Evolutionary conservation across 1,140 invertebrate species (phyloP), one percentile per base, ranked within the genome.

Genomic region (Drosophila repleta): DNA sequence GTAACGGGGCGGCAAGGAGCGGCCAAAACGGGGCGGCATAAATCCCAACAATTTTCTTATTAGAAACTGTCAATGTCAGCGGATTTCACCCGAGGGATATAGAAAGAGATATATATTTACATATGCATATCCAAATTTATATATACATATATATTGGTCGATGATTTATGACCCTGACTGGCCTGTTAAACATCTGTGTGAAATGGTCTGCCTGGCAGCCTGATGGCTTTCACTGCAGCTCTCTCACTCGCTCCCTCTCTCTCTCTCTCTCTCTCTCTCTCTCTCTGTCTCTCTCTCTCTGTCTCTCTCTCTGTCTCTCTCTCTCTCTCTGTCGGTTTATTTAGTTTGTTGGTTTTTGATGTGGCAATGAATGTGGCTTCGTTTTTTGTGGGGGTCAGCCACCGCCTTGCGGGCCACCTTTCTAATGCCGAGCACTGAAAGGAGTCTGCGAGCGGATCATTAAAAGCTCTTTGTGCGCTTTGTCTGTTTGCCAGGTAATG

Each of bases 151-250:
- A 43, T 78, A 65, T 84, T 85, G 32, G 8, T 67, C 37, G 60
- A 87, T 87, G 82, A 87, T 87, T 87, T 87, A 87, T 87, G 82
- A 87, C 83, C 83, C 66, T 74, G 82, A 49, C 71, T 45, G 64
- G 71, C 82, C 82, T 76, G 83, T 78, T 82, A 82, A 88, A 82
- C 82, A 87, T 82, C 83, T 87, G 82, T 87, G 75, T 69, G 79
- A 87, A 87, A 88, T 87, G 82, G 74, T 78, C 57, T 78, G 76
- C 68, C 68, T 56, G 62, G 55, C 71, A 76, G 53, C 74, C 79
- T 74, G 61, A 74, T 74, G 65, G 79, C 79, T 82, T 79, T 83
- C 71, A 72, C 82, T 84, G 53, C 53, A 29, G 24, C 32, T 8
- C 60, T 37, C 29, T 35, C 49, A 0, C 49, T 52, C 49, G 6